These are phyloP conservation scores for Caerostris darwini DNA, from an alignment of 1,140 invertebrate genomes.

Conservation along the genomic window DNA sequence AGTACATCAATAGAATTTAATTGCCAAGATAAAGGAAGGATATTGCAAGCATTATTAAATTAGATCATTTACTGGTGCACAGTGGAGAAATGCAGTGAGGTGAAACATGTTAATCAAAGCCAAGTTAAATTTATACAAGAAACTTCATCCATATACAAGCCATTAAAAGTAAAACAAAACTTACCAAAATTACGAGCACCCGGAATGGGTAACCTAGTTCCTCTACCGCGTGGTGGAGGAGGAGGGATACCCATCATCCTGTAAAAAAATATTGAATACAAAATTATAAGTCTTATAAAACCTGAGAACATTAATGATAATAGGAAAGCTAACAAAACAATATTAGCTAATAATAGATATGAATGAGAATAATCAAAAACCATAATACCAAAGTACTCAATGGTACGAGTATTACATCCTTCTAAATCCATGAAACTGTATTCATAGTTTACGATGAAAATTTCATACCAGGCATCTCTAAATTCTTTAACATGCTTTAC, in stretches of 20 bases:
- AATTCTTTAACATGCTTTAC: too few relatives aligned
- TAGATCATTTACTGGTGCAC: slow-evolving; percentile 27
- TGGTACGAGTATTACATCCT: too few relatives aligned
- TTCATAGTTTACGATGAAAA: too few relatives aligned
- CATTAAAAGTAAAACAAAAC: not conserved
- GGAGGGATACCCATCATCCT: slow-evolving; percentile 86
- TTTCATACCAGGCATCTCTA: too few relatives aligned
- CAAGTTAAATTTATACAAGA: slow-evolving; percentile 2
- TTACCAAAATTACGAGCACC: slow-evolving; percentile 66
- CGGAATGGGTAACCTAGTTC: slow-evolving; percentile 63
- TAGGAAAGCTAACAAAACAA: too few relatives aligned
- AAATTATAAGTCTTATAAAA: too few relatives aligned
- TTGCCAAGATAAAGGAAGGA: not conserved
- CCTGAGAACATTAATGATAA: too few relatives aligned
- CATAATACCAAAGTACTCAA: too few relatives aligned
- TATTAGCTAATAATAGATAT: too few relatives aligned
- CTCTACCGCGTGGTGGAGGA: slow-evolving; percentile 76
- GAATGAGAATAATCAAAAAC: too few relatives aligned
- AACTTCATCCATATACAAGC: slow-evolving; percentile 1
- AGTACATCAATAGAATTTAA: slow-evolving; percentile 6
- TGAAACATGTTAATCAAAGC: slow-evolving; percentile 2
- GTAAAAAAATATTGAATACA: slow-evolving; percentile 66
- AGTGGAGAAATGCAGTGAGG: slow-evolving; percentile 47
- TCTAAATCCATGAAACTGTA: too few relatives aligned
- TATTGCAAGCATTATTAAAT: slow-evolving; percentile 44